Percentiles rank a stretch among this genome's conserved stretches.
These are phyloP conservation scores for Myoxocephalus aenaeus DNA, from an alignment of 2,797 vertebrate species.

Conservation along the genomic window DNA sequence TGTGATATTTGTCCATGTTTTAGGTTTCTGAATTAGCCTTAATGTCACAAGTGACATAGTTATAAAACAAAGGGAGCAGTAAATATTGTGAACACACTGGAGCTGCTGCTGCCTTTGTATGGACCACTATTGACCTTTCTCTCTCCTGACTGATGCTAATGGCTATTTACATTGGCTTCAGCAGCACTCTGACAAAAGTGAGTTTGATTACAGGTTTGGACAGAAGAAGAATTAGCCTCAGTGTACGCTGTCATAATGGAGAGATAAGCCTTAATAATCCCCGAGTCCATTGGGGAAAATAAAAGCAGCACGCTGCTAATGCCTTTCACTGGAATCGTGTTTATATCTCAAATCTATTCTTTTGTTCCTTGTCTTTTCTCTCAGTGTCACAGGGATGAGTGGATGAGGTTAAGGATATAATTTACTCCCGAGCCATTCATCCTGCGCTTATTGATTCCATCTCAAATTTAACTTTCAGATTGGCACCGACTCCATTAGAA, in stretches of 20 bases:
- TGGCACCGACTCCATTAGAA: slow-evolving; percentile 77
- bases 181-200: slow-evolving; percentile 31
- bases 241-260: slow-evolving; percentile 39
- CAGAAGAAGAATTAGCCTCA: slow-evolving; percentile 45
- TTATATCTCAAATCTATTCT: slow-evolving; percentile 59
- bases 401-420: slow-evolving; percentile 72
- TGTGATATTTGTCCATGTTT: neutral
- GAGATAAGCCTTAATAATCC: slow-evolving; percentile 59
- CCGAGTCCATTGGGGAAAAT: slow-evolving; percentile 52
- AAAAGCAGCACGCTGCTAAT: slow-evolving; percentile 38
- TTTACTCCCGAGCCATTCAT: slow-evolving; percentile 73
- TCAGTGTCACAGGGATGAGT: slow-evolving; percentile 55
- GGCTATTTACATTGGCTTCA: slow-evolving; percentile 63
- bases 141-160: slow-evolving; percentile 49
- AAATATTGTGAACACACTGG: neutral
- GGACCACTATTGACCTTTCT: slow-evolving; percentile 25
- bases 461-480: slow-evolving; percentile 80
- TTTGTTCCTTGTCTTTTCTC: slow-evolving; percentile 36
- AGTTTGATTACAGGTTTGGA: slow-evolving; percentile 65
- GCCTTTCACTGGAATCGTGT: slow-evolving; percentile 56
- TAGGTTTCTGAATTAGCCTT: neutral
- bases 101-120: neutral
- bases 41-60: neutral
- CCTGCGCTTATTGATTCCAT: slow-evolving; percentile 77
- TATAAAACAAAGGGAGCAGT: neutral